Conservation (phyloP, 64 coral and sea anemone genomes). For the Actinia equina region DNA sequence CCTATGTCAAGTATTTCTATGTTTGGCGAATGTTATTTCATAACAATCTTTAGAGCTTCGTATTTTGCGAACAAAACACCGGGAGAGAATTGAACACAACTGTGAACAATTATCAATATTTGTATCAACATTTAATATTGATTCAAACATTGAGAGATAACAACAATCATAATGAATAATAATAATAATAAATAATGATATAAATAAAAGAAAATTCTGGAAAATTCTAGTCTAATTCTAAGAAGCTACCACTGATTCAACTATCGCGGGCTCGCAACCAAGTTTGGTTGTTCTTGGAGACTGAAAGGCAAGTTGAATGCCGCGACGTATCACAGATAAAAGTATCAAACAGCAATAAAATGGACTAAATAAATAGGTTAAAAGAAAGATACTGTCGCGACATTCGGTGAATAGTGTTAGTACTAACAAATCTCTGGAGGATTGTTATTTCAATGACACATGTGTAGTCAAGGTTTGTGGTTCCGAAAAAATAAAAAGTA, state of each 20-base stretch:
- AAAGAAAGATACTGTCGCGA: background rate
- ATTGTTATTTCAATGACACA: background rate
- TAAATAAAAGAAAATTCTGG: background rate
- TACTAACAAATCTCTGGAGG: background rate
- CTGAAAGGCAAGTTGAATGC: conserved; percentile 5
- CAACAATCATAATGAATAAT: background rate
- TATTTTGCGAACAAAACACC: too few species aligned
- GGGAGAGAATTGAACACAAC: background rate
- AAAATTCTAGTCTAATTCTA: background rate
- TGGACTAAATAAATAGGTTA: too few species aligned
- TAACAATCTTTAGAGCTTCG: too few species aligned
- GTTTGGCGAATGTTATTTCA: too few species aligned
- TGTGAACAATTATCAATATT: background rate
- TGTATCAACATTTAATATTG: background rate
- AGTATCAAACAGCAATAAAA: too few species aligned
- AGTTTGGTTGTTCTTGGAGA: background rate
- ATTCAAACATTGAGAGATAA: background rate
- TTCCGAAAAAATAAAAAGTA: too few species aligned
- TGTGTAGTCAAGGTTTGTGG: background rate
- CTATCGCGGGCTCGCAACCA: background rate
- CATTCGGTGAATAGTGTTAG: background rate
- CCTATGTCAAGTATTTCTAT: too few species aligned
- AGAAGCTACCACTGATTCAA: background rate
- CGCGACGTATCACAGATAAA: background rate
- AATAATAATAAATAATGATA: too few species aligned